Evolutionary conservation across 1,140 invertebrate genomes (phyloP).

Genomic region (Triops cancriformis): DNA sequence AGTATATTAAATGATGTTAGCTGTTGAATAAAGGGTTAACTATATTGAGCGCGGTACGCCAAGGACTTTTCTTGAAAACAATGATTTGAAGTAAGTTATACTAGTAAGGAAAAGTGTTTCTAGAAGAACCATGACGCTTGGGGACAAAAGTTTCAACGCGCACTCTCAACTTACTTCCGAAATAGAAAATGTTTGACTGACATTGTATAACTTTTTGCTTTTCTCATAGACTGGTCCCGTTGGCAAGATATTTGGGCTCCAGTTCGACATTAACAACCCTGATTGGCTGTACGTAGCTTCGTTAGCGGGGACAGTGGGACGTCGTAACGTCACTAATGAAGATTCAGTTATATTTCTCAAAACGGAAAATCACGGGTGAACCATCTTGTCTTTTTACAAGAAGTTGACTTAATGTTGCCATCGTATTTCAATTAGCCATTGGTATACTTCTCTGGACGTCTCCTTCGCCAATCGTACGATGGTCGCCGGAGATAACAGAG

Average conservation of each 20-base stretch:
- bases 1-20: slow-evolving; percentile 34
- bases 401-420: background rate
- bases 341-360: background rate
- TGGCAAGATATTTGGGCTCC: background rate
- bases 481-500: slow-evolving; percentile 36
- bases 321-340: background rate
- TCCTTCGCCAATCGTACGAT: slow-evolving; percentile 32
- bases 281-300: background rate
- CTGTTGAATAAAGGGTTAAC: slow-evolving; percentile 35
- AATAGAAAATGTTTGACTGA: background rate
- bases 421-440: slow-evolving; percentile 33
- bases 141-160: background rate
- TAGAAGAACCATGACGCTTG: background rate
- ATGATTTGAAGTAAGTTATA: slow-evolving; percentile 34
- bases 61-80: slow-evolving; percentile 34
- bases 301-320: background rate
- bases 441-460: slow-evolving; percentile 39
- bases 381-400: background rate
- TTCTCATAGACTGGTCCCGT: background rate
- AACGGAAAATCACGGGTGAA: background rate
- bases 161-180: background rate
- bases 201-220: background rate
- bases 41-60: slow-evolving; percentile 33
- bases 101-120: background rate
- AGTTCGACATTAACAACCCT: background rate